Percentiles rank a stretch among this genome's conserved stretches.
phyloP scores from a whole-genome alignment of 2,797 vertebrate genomes.

The Epinephelus awoara region DNA sequence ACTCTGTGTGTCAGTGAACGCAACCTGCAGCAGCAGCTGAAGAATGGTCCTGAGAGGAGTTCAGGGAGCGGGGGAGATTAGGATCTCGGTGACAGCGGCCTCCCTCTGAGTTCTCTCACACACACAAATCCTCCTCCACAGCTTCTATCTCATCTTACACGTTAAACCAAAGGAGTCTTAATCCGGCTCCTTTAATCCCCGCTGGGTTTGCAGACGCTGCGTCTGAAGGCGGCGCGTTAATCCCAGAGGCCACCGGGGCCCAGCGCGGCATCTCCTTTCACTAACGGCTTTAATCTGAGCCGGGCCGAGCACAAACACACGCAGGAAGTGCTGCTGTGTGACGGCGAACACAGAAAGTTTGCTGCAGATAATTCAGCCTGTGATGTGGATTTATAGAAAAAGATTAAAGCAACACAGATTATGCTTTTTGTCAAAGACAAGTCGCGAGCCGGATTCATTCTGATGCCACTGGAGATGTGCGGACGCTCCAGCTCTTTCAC shows the following conservation, averaged over 20 bases:
- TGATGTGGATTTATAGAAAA: conserved; percentile 51
- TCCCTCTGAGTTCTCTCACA: conserved; percentile 4
- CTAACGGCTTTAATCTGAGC: conserved; percentile 39
- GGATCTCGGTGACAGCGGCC: conserved; percentile 38
- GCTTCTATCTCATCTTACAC: conserved; percentile 64
- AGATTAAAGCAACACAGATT: too few relatives aligned
- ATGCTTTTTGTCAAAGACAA: too few relatives aligned
- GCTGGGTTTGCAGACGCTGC: conserved; percentile 55
- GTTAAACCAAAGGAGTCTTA: conserved; percentile 76
- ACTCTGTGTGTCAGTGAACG: too few relatives aligned
- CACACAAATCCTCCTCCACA: conserved; percentile 48
- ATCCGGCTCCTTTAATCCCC: conserved; percentile 67
- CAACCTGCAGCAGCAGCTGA: too few relatives aligned
- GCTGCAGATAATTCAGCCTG: conserved; percentile 50
- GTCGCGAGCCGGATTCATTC: too few relatives aligned
- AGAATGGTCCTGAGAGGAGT: conserved; percentile 22
- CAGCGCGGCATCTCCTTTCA: conserved; percentile 29
- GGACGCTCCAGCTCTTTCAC: too few relatives aligned
- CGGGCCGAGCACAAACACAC: conserved; percentile 25
- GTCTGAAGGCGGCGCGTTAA: conserved; percentile 65
- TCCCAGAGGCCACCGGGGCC: conserved; percentile 62
- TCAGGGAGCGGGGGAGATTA: conserved; percentile 54
- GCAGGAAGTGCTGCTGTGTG: conserved; percentile 4
- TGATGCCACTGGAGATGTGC: too few relatives aligned
- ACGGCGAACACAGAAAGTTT: background rate